Conservation (phyloP, 2,888 invertebrate species). For the Allygus modestus region DNA sequence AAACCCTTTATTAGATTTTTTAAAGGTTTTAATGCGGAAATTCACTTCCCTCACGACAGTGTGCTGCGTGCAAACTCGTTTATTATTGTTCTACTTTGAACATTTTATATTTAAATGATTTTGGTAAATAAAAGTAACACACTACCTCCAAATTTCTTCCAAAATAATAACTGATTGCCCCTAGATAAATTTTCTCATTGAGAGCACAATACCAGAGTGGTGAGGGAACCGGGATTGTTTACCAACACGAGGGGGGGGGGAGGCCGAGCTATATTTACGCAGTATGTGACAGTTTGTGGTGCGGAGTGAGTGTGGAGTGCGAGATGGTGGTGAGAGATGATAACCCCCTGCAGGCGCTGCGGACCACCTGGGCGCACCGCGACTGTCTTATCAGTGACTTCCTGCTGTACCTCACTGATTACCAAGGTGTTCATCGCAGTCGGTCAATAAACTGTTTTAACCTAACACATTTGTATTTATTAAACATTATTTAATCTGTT, state of each 20-base stretch:
- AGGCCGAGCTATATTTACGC: neutral
- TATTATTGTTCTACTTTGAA: too few species aligned
- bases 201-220: neutral
- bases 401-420: conserved; percentile 75
- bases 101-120: too few species aligned
- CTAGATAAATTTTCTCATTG: too few species aligned
- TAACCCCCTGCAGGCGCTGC: conserved; percentile 71
- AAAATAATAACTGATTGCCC: too few species aligned
- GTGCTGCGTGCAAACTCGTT: too few species aligned
- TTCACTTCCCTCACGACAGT: too few species aligned
- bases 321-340: conserved; percentile 54
- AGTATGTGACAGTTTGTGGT: conserved; percentile 44
- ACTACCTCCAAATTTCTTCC: too few species aligned
- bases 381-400: conserved; percentile 75
- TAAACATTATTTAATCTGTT: neutral
- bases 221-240: neutral
- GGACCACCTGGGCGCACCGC: conserved; percentile 73
- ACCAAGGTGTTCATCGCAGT: conserved; percentile 75
- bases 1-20: too few species aligned
- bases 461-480: neutral
- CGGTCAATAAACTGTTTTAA: neutral
- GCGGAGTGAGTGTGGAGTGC: neutral
- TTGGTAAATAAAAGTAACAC: too few species aligned
- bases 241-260: conserved; percentile 20
- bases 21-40: too few species aligned